Percentiles rank a stretch among this genome's conserved stretches.
phyloP scores from a whole-genome alignment of 2,113 vertebrate genomes.

The Progne subis region DNA sequence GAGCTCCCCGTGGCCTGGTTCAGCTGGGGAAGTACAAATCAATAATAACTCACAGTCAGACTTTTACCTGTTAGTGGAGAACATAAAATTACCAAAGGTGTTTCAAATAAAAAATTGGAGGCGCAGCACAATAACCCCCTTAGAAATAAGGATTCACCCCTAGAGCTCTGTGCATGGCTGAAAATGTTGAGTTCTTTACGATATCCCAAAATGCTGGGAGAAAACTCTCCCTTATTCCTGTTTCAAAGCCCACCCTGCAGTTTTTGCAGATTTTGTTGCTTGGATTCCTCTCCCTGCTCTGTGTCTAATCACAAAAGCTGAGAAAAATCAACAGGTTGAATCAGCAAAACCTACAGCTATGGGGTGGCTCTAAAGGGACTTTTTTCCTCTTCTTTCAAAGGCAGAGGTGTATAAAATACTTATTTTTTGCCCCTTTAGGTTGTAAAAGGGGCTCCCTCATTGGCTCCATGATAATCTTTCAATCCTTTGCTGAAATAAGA shows the following conservation, averaged over 20 bases:
- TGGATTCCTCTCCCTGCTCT: not conserved
- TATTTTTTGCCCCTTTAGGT: not conserved
- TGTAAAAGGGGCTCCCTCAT: not conserved
- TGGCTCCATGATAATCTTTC: not conserved
- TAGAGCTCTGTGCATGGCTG: not conserved
- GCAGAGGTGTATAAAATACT: not conserved
- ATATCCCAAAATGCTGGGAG: not conserved
- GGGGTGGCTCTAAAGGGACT: not conserved
- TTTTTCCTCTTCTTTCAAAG: not conserved
- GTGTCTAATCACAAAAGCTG: not conserved
- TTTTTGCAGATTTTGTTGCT: not conserved
- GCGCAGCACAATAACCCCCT: not conserved
- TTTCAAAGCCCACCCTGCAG: not conserved
- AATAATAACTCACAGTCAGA: not conserved
- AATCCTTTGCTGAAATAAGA: not conserved
- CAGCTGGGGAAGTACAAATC: not conserved
- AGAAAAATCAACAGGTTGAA: not conserved
- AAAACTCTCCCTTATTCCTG: not conserved
- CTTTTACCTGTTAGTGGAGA: not conserved
- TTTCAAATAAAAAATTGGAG: not conserved
- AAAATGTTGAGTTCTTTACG: not conserved
- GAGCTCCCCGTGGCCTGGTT: too few species aligned
- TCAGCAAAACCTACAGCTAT: not conserved
- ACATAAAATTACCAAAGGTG: not conserved
- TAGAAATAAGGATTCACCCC: not conserved